Evolutionary conservation across 1,140 invertebrate species (phyloP).

Genomic region (Bombus picipes): DNA sequence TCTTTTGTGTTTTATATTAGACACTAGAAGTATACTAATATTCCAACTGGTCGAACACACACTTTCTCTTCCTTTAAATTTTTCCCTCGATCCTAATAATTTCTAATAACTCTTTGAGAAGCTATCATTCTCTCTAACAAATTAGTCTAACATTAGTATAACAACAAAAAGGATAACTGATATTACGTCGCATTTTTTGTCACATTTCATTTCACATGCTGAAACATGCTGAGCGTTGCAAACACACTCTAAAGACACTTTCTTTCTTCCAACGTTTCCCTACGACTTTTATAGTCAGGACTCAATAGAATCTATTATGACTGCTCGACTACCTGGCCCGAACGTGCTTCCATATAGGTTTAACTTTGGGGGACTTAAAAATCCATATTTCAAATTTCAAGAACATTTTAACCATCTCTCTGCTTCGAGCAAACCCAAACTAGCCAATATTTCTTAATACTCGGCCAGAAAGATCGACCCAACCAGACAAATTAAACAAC

Average conservation of each 20-base stretch:
- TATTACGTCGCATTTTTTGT: neutral
- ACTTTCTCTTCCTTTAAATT: constrained; percentile 24
- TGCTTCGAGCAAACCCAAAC: neutral
- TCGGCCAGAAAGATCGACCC: neutral
- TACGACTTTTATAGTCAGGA: constrained; percentile 25
- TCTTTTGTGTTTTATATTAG: constrained; percentile 2
- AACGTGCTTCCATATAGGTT: neutral
- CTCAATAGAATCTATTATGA: constrained; percentile 36
- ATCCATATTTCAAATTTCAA: constrained; percentile 22
- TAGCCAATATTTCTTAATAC: neutral
- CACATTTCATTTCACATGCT: neutral
- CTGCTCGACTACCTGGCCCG: constrained; percentile 12
- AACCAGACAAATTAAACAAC: neutral
- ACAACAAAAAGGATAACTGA: neutral
- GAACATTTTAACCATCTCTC: constrained; percentile 1
- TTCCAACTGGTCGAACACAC: neutral
- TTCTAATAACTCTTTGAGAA: neutral
- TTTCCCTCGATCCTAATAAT: constrained; percentile 15
- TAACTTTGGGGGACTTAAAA: neutral
- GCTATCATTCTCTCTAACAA: neutral
- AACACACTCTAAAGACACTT: constrained; percentile 16
- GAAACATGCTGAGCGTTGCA: neutral
- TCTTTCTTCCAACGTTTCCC: constrained; percentile 15
- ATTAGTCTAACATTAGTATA: constrained; percentile 1
- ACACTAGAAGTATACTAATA: neutral